Percentiles rank a stretch among this genome's conserved stretches.
Evolutionary conservation across 1,140 invertebrate species (phyloP).

Genomic region (Drosophila mauritiana): DNA sequence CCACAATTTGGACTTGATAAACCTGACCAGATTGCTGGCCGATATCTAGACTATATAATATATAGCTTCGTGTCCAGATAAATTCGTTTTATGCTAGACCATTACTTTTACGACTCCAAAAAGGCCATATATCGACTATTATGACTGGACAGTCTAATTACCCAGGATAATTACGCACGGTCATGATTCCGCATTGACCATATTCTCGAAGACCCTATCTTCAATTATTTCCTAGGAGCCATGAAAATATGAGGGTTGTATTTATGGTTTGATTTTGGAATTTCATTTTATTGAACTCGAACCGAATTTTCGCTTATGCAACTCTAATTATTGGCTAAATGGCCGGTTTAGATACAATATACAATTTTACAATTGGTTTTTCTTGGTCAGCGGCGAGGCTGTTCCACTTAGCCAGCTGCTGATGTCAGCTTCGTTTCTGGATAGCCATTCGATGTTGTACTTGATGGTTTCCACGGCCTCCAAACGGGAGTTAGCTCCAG

Average conservation of each 20-base stretch:
- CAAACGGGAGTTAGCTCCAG: constrained; percentile 89
- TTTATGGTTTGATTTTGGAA: constrained; percentile 59
- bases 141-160: constrained; percentile 36
- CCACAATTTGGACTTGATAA: constrained; percentile 64
- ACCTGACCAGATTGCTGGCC: constrained; percentile 38
- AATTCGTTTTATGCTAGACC: constrained; percentile 25
- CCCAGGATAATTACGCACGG: constrained; percentile 9
- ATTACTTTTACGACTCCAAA: constrained; percentile 27
- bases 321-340: constrained; percentile 34
- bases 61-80: constrained; percentile 39
- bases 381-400: constrained; percentile 41
- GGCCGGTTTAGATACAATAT: constrained; percentile 40
- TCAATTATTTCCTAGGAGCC: not conserved
- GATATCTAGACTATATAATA: constrained; percentile 42
- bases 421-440: constrained; percentile 85
- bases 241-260: constrained; percentile 47
- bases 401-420: constrained; percentile 86
- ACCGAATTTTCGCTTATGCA: constrained; percentile 39
- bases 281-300: constrained; percentile 58
- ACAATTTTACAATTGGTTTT: constrained; percentile 61
- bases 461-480: constrained; percentile 91
- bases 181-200: constrained; percentile 25
- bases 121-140: constrained; percentile 46
- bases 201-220: constrained; percentile 14
- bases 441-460: constrained; percentile 93